Evolutionary conservation across 2,888 invertebrate species (phyloP), one percentile per base, ranked within the genome.

Genomic region (Orthosia gracilis): DNA sequence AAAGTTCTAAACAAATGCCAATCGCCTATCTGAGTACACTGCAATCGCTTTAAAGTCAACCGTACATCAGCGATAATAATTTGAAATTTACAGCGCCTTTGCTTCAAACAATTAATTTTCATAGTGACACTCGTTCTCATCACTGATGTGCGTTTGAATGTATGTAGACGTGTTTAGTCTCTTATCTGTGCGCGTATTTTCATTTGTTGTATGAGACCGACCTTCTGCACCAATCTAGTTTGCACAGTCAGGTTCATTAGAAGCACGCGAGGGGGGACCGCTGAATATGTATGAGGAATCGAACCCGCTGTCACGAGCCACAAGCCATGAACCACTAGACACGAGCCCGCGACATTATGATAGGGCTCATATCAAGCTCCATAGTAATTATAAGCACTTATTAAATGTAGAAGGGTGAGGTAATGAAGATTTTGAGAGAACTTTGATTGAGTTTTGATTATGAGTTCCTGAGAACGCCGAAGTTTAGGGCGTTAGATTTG

Each of bases 221-320:
- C 45, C 76, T 76, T 74, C 58, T 74, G n/a, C 5, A n/a, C 3
- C 0, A 45, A 21, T 11, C 76, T 67, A 11, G 17, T 31, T 47
- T 52, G 23, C 21, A n/a, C 58, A 58, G 58, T 83, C 82, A 80
- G 89, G 87, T 92, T 91, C 91, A 91, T 91, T 91, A 92, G 89
- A 73, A 84, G 80, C 85, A 86, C 83, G 88, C 87, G 83, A 86
- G 76, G 66, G 77, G 80, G 82, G 70, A 80, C 73, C 80, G 88
- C 84, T 94, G 93, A 94, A 94, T 94, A 94, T 94, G 93, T 89
- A 94, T 94, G 94, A 93, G 92, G 84, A 91, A 91, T 91, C 88
- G 91, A 90, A 91, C 71, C 80, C 91, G 89, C 90, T 92, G 92
- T 90, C 92, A 92, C 88, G 88, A 89, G 84, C 89, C 88, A 78